These are phyloP conservation scores for Cyphomyrmex costatus DNA, from an alignment of 1,140 invertebrate genomes.

Conservation along the genomic window DNA sequence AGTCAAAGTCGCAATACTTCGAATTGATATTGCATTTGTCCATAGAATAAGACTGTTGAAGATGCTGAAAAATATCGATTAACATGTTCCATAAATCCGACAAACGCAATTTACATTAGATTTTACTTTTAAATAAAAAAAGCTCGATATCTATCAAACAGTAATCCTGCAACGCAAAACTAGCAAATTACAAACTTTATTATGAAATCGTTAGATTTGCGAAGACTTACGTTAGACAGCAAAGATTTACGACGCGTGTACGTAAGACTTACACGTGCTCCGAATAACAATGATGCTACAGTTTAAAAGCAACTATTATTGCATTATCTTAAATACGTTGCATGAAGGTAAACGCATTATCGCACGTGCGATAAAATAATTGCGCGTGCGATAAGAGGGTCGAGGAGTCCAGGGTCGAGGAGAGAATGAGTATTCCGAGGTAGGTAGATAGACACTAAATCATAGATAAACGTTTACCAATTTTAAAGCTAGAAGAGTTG, in stretches of 20 bases:
- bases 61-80: neutral
- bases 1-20: neutral
- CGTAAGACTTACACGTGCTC: slow-evolving; percentile 17
- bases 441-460: slow-evolving; percentile 21
- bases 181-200: neutral
- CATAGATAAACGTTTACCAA: slow-evolving; percentile 28
- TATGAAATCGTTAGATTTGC: slow-evolving; percentile 7
- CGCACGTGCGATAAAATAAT: slow-evolving; percentile 56
- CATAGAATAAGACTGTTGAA: neutral
- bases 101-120: neutral
- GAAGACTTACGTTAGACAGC: neutral
- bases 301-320: slow-evolving; percentile 70
- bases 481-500: slow-evolving; percentile 18
- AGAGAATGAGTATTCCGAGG: slow-evolving; percentile 14
- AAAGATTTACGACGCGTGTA: slow-evolving; percentile 50
- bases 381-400: slow-evolving; percentile 17
- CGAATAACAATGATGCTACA: slow-evolving; percentile 50
- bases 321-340: slow-evolving; percentile 61
- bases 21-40: slow-evolving; percentile 4
- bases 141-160: neutral
- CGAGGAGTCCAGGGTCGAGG: slow-evolving; percentile 64
- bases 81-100: neutral
- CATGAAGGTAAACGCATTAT: slow-evolving; percentile 44
- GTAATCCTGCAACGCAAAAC: neutral
- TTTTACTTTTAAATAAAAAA: neutral